Evolutionary conservation across 2,797 vertebrate genomes (phyloP).

Genomic region (Channallabes apus): DNA sequence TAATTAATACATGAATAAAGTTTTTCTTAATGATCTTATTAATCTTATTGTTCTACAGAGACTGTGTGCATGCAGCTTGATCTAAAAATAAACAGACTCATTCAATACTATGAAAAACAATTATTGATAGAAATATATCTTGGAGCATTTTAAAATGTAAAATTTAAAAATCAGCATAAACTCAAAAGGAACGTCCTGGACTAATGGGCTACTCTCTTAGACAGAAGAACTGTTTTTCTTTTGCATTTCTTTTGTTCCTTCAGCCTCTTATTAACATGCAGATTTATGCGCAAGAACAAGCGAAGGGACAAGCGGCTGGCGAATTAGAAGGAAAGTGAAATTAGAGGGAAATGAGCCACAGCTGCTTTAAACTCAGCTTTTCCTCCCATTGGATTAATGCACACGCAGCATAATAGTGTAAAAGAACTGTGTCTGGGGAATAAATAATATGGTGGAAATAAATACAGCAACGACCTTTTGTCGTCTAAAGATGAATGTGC

Average conservation of each 20-base stretch:
- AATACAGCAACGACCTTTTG: constrained; percentile 48
- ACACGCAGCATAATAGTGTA: constrained; percentile 21
- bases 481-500: constrained; percentile 49
- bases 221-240: background rate
- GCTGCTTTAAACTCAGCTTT: constrained; percentile 29
- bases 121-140: background rate
- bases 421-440: constrained; percentile 34
- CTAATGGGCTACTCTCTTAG: background rate
- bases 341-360: constrained; percentile 30
- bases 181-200: background rate
- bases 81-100: background rate
- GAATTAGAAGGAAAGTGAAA: constrained; percentile 35
- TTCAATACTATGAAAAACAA: background rate
- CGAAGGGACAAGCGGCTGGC: constrained; percentile 33
- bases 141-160: background rate
- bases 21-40: too few relatives aligned
- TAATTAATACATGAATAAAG: too few relatives aligned
- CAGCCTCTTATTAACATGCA: constrained; percentile 33
- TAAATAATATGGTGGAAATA: constrained; percentile 49
- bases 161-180: background rate
- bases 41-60: background rate
- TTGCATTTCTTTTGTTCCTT: background rate
- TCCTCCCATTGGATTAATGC: constrained; percentile 46
- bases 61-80: background rate
- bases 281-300: constrained; percentile 39